These are phyloP conservation scores for Manis crassicaudata DNA, from an alignment of 2,797 vertebrate species.

Conservation along the genomic window DNA sequence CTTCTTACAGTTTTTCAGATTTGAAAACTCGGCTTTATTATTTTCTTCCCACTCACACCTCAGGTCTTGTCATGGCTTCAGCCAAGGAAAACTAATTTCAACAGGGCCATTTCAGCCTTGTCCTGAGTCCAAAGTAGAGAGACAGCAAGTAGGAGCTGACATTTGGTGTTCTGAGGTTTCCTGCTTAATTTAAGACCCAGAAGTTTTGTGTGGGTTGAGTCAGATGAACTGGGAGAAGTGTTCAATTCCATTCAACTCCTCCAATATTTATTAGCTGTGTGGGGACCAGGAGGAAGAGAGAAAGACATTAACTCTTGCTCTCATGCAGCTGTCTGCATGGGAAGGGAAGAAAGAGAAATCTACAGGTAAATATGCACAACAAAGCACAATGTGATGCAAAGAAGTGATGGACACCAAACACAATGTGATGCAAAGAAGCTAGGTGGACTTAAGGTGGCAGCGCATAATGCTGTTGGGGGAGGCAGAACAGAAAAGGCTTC, in stretches of 20 bases:
- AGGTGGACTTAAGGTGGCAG: neutral
- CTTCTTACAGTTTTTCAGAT: conserved; percentile 54
- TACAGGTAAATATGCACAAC: neutral
- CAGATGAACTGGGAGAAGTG: conserved; percentile 26
- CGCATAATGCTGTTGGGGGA: neutral
- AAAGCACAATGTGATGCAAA: neutral
- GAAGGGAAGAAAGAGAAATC: neutral
- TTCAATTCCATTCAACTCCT: neutral
- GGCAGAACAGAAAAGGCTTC: neutral
- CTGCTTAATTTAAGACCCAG: conserved; percentile 47
- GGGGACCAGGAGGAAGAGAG: neutral
- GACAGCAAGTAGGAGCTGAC: conserved; percentile 64
- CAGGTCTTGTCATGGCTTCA: conserved; percentile 29
- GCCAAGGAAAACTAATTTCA: conserved; percentile 67
- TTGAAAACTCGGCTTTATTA: conserved; percentile 63
- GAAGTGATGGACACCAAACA: neutral
- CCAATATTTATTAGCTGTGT: neutral
- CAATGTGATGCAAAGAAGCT: neutral
- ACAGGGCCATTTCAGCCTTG: conserved; percentile 54
- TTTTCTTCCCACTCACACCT: conserved; percentile 53
- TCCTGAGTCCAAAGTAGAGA: conserved; percentile 35
- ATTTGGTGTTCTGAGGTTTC: conserved; percentile 67
- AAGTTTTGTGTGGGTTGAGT: conserved; percentile 54
- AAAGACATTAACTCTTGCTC: neutral
- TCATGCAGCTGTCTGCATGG: neutral